Base-by-base conservation (phyloP, 2,888 invertebrate species). In the Phortica okadai region DNA sequence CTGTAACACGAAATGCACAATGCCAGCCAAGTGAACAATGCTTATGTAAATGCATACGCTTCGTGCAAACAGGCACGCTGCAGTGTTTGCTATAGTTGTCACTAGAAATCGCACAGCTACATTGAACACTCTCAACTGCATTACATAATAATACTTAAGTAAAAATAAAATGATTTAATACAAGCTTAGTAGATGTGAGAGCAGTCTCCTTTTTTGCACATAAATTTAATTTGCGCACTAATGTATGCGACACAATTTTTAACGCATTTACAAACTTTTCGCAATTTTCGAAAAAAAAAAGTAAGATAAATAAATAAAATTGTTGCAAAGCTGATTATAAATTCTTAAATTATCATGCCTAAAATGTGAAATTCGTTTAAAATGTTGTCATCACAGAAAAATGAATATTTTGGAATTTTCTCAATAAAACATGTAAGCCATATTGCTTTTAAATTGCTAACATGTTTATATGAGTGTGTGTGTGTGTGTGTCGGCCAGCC, bases 71-170 rank as follows among this genome's bases (percentile, higher is more conserved):
- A 45, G 14, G n/a, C 67, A 67, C n/a, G 56, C 25, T 21, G 33
- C 50, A 70, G 54, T 70, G 16, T 70, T 70, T 70, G 70, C 70
- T 25, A 50, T 54, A 70, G 56, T 54, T 70, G 41, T 67, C 33
- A 67, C 42, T 25, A 33, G 42, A 5, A 67, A 10, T 5, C 25
- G 33, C 62, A 64, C 21, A 21, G 21, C 21, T 21, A 21, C 21
- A 21, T 21, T 64, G 33, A 6, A 33, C 10, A 45, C 45, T 8
- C 1, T 6, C 45, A 45, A 45, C 45, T 8, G 45, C 7, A 45
- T 21, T 21, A 45, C 1, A 45, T 45, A 8, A 45, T 8, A 45
- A 45, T 45, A 45, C 21, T 21, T 21, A 45, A 45, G 45, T 45
- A 6, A 45, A 45, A 45, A 45, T 45, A 8, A 10, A 10, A 45